Evolutionary conservation across 1,140 invertebrate genomes (phyloP).

Genomic region (Aphidius ervi): DNA sequence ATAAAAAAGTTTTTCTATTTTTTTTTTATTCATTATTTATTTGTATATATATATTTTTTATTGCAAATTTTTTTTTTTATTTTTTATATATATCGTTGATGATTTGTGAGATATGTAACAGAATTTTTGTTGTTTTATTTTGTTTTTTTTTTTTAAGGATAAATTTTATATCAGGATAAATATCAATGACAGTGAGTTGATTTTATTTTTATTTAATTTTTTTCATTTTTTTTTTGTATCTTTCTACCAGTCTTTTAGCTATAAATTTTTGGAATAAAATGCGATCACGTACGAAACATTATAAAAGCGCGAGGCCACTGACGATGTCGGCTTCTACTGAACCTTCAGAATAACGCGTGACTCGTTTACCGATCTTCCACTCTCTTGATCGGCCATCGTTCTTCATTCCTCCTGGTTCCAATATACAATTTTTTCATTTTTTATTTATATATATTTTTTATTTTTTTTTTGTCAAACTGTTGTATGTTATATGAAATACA

Average conservation of each 20-base stretch:
- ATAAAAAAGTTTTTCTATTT: background rate
- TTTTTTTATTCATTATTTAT: too few species aligned
- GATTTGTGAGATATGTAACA: too few species aligned
- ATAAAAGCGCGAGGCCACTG: constrained; percentile 8
- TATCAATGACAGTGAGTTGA: constrained; percentile 1
- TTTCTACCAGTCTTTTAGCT: constrained; percentile 3
- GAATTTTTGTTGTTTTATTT: background rate
- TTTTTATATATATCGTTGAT: too few species aligned
- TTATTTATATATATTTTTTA: too few species aligned
- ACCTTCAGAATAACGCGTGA: constrained; percentile 8
- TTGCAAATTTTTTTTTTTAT: too few species aligned
- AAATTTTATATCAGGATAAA: background rate
- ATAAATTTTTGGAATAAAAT: constrained; percentile 17
- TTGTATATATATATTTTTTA: too few species aligned
- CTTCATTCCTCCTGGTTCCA: constrained; percentile 7
- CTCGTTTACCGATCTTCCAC: constrained; percentile 14
- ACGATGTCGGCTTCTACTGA: constrained; percentile 9
- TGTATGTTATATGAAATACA: too few species aligned
- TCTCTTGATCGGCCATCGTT: background rate
- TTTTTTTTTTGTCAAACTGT: too few species aligned
- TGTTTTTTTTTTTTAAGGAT: background rate
- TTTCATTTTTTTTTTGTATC: background rate
- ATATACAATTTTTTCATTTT: too few species aligned
- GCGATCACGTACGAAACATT: constrained; percentile 14
- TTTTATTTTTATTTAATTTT: constrained; percentile 10